A percentile compares a stretch with the other conserved stretches of the same genome.
phyloP scores from a whole-genome alignment of 2,797 vertebrate genomes.

The Cirrhinus mrigala region DNA sequence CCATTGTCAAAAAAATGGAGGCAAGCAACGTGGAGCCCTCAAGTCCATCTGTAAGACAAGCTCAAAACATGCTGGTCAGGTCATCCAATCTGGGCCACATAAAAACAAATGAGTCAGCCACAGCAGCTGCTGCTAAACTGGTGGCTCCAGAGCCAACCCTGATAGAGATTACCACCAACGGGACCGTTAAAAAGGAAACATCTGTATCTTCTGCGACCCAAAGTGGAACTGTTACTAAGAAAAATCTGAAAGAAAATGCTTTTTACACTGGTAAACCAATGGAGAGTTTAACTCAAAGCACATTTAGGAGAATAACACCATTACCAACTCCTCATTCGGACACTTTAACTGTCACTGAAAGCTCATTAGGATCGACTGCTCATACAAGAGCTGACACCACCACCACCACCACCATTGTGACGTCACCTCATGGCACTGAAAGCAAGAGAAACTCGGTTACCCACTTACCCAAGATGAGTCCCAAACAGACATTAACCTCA shows the following conservation, averaged over 20 bases:
- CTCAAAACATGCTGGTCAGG: slow-evolving; percentile 41
- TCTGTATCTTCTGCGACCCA: slow-evolving; percentile 17
- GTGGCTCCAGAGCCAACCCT: slow-evolving; percentile 6
- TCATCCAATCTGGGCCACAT: slow-evolving; percentile 27
- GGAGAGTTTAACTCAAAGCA: slow-evolving; percentile 14
- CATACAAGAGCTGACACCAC: slow-evolving; percentile 28
- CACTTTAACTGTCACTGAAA: slow-evolving; percentile 38
- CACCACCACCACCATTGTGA: slow-evolving; percentile 1
- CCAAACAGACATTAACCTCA: slow-evolving; percentile 10
- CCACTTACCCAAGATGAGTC: slow-evolving; percentile 22
- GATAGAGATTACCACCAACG: not conserved
- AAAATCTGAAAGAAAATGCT: slow-evolving; percentile 10
- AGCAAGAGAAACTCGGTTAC: not conserved
- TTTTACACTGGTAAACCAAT: slow-evolving; percentile 8
- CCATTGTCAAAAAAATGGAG: slow-evolving; percentile 27
- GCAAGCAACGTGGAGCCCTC: not conserved
- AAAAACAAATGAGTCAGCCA: slow-evolving; percentile 28
- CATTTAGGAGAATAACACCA: slow-evolving; percentile 28
- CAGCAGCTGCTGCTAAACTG: slow-evolving; percentile 20
- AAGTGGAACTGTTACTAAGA: slow-evolving; percentile 28
- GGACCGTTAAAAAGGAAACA: slow-evolving; percentile 18
- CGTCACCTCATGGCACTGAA: slow-evolving; percentile 1
- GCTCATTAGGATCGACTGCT: not conserved
- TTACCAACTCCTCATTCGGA: slow-evolving; percentile 25
- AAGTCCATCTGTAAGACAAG: slow-evolving; percentile 16